Evolutionary conservation across 2,888 invertebrate species (phyloP).

Genomic region (Synanthedon vespiformis): DNA sequence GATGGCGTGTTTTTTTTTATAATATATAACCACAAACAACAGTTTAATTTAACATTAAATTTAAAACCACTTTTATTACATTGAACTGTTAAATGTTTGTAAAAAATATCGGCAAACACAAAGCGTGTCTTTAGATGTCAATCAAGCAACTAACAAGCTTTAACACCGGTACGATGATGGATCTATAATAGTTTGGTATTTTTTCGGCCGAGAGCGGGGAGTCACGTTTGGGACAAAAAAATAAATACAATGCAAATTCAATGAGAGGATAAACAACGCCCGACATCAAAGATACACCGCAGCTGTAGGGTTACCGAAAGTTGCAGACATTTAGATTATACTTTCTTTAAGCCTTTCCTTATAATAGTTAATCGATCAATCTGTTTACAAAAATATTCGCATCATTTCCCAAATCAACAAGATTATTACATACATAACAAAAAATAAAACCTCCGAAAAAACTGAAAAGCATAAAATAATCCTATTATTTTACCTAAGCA

Average conservation of each 20-base stretch:
- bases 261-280: slow-evolving; percentile 15
- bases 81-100: slow-evolving; percentile 8
- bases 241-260: slow-evolving; percentile 32
- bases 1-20: too few relatives aligned
- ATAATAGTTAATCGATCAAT: too few relatives aligned
- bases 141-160: slow-evolving; percentile 1
- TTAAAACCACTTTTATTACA: too few relatives aligned
- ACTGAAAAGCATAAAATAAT: too few relatives aligned
- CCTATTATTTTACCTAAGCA: too few relatives aligned
- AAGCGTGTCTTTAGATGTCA: slow-evolving; percentile 20
- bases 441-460: too few relatives aligned
- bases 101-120: slow-evolving; percentile 28
- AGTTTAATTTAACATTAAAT: too few relatives aligned
- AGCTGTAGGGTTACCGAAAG: background rate
- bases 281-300: slow-evolving; percentile 12
- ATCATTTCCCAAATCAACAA: too few relatives aligned
- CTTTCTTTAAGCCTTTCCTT: too few relatives aligned
- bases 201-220: slow-evolving; percentile 10
- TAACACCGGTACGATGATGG: background rate
- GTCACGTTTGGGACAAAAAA: slow-evolving; percentile 23
- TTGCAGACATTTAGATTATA: background rate
- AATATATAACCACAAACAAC: too few relatives aligned
- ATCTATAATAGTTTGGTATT: slow-evolving; percentile 7
- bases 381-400: too few relatives aligned
- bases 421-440: too few relatives aligned